Evolutionary conservation across 1,140 invertebrate species (phyloP).

Genomic region (Portunus trituberculatus): DNA sequence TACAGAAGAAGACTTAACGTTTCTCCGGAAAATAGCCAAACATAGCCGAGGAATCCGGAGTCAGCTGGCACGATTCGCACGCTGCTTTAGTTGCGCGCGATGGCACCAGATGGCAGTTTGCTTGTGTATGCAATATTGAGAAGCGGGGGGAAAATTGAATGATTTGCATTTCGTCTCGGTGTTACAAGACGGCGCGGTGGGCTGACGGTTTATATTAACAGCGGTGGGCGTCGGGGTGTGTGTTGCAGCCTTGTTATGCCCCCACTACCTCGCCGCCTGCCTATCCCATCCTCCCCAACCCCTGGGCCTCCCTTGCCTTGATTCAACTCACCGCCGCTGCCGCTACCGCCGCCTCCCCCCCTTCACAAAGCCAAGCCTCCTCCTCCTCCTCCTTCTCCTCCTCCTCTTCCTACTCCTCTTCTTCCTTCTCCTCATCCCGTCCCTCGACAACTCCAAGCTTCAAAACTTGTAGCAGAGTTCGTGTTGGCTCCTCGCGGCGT

Average conservation of each 20-base stretch:
- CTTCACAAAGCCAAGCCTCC: not conserved
- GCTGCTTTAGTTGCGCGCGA: conserved; percentile 72
- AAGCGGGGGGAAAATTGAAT: conserved; percentile 75
- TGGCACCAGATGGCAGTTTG: conserved; percentile 74
- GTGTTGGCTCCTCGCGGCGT: not conserved
- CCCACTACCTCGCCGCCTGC: not conserved
- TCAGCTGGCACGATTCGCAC: conserved; percentile 67
- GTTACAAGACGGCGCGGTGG: conserved; percentile 73
- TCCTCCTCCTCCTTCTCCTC: not conserved
- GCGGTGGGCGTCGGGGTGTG: conserved; percentile 66
- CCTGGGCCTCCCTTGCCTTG: not conserved
- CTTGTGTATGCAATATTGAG: conserved; percentile 76
- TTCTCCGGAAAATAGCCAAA: conserved; percentile 55
- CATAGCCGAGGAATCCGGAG: conserved; percentile 54
- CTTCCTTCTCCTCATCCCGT: not conserved
- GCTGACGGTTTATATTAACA: conserved; percentile 75
- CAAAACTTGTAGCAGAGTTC: conserved; percentile 44
- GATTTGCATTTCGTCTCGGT: conserved; percentile 75
- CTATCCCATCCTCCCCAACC: not conserved
- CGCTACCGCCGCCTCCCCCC: not conserved
- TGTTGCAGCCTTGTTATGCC: conserved; percentile 61
- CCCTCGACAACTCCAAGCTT: conserved; percentile 1
- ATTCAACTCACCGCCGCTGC: not conserved
- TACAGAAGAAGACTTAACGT: conserved; percentile 55
- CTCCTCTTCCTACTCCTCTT: not conserved